These are phyloP conservation scores for Apomyelois bistriatella DNA, from an alignment of 2,888 invertebrate species.

Conservation along the genomic window DNA sequence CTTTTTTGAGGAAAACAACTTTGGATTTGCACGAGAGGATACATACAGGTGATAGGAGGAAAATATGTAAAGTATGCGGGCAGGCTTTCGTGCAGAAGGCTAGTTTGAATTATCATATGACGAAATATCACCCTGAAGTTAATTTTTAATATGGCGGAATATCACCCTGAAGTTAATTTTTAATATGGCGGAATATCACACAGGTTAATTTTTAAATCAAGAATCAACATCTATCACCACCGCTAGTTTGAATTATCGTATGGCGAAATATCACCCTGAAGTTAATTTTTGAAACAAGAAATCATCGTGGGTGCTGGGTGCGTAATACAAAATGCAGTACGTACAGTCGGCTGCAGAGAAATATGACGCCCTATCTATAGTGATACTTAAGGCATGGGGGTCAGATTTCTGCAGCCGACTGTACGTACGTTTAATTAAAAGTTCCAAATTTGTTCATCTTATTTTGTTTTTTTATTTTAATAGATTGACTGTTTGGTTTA, in stretches of 20 bases:
- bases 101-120: constrained; percentile 67
- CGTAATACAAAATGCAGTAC: too few species aligned
- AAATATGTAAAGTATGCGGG: constrained; percentile 55
- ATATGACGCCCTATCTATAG: too few species aligned
- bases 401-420: too few species aligned
- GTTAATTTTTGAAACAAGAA: constrained; percentile 30
- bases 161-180: constrained; percentile 54
- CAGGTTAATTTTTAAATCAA: too few species aligned
- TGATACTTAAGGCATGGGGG: too few species aligned
- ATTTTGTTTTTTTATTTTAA: too few species aligned
- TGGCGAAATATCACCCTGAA: constrained; percentile 66
- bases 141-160: constrained; percentile 59
- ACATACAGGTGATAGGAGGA: constrained; percentile 60
- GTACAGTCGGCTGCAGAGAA: too few species aligned
- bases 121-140: constrained; percentile 64
- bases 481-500: too few species aligned
- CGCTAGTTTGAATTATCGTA: constrained; percentile 68
- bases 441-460: too few species aligned
- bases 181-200: constrained; percentile 59
- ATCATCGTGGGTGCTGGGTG: too few species aligned
- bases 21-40: constrained; percentile 57
- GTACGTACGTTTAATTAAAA: too few species aligned
- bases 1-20: constrained; percentile 57
- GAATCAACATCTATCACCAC: too few species aligned
- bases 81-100: constrained; percentile 71